phyloP scores from a whole-genome alignment of 2,797 vertebrate genomes.

The Poecile montanus region DNA sequence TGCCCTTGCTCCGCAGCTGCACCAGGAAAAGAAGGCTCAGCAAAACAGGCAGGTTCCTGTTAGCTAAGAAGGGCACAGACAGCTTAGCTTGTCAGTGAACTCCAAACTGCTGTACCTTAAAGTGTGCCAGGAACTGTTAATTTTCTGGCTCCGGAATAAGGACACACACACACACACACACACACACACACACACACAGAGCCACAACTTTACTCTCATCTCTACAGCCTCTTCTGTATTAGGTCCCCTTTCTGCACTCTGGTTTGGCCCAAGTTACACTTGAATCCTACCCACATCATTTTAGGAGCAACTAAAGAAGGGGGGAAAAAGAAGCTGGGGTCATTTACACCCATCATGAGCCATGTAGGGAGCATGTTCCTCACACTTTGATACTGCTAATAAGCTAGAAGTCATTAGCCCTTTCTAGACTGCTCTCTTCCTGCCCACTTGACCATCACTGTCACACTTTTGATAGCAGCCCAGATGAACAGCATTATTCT shows the following conservation, averaged over 20 bases:
- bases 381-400: neutral
- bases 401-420: neutral
- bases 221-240: neutral
- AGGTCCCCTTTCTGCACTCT: neutral
- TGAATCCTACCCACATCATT: neutral
- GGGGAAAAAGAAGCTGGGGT: neutral
- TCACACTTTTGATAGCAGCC: neutral
- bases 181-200: neutral
- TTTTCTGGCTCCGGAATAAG: neutral
- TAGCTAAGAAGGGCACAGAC: constrained; percentile 49
- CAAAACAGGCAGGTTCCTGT: constrained; percentile 75
- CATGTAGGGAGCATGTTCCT: neutral
- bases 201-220: neutral
- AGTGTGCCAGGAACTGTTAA: neutral
- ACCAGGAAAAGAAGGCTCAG: constrained; percentile 87
- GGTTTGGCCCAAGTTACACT: neutral
- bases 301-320: neutral
- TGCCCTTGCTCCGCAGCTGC: constrained; percentile 76
- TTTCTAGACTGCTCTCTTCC: neutral
- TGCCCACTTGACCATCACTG: neutral
- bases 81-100: constrained; percentile 6
- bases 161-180: neutral
- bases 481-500: neutral
- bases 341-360: neutral
- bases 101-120: neutral